These are phyloP conservation scores for Callospermophilus lateralis DNA, from an alignment of 2,113 vertebrate genomes.

Conservation along the genomic window DNA sequence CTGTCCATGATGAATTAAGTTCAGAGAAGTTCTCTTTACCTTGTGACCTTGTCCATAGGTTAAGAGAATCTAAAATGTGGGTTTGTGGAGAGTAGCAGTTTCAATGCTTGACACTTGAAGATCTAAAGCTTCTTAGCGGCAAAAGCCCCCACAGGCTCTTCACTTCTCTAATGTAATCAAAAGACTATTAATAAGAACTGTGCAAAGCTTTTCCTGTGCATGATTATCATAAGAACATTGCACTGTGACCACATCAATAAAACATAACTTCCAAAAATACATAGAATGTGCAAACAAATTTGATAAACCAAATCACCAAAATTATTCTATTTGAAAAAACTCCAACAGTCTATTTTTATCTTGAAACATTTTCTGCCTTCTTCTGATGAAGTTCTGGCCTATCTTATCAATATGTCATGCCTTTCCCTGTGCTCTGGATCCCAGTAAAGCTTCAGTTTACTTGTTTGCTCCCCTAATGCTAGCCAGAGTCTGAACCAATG, in stretches of 20 bases:
- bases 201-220: neutral
- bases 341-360: neutral
- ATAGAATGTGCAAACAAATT: neutral
- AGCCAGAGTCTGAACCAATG: neutral
- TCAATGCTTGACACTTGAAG: neutral
- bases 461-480: neutral
- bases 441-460: neutral
- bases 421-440: neutral
- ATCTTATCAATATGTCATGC: neutral
- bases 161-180: neutral
- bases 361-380: neutral
- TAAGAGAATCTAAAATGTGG: neutral
- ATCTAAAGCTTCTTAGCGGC: neutral
- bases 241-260: neutral
- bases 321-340: neutral
- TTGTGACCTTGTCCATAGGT: neutral
- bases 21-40: neutral
- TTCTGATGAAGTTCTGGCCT: neutral
- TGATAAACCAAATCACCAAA: conserved; percentile 35
- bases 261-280: neutral
- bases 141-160: neutral
- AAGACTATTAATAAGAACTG: neutral
- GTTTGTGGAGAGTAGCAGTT: neutral
- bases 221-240: neutral
- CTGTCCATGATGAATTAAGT: neutral